Conservation (phyloP, 2,888 invertebrate species). For the Drosophila meridionalis region DNA sequence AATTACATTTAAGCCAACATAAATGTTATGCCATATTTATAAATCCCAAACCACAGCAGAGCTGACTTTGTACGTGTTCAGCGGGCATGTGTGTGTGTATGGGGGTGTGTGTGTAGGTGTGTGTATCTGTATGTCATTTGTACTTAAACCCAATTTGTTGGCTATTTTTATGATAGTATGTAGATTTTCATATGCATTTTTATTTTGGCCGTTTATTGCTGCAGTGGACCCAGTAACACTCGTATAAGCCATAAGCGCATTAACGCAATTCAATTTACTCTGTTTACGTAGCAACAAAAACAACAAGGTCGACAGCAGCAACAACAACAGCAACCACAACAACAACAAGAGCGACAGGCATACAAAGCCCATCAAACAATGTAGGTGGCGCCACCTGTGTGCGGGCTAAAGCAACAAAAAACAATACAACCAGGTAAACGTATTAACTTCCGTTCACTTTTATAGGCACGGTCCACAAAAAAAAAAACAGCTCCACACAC, state of each 20-base stretch:
- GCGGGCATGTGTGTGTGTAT: not conserved
- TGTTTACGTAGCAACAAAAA: constrained; percentile 45
- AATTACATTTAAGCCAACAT: constrained; percentile 54
- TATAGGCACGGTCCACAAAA: constrained; percentile 51
- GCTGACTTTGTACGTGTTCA: not conserved
- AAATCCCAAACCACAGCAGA: constrained; percentile 44
- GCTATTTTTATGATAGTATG: constrained; percentile 60
- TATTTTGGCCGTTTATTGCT: constrained; percentile 68
- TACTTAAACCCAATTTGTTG: constrained; percentile 75
- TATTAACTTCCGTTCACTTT: constrained; percentile 80
- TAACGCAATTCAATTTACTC: constrained; percentile 77
- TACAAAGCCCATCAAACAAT: constrained; percentile 51
- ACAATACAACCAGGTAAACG: constrained; percentile 63
- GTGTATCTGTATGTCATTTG: constrained; percentile 41
- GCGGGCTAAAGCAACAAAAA: constrained; percentile 43
- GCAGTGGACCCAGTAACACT: constrained; percentile 38
- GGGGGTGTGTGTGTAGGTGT: constrained; percentile 13
- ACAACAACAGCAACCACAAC: constrained; percentile 8
- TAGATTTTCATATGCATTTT: constrained; percentile 73
- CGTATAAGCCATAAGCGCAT: constrained; percentile 74
- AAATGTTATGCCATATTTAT: constrained; percentile 49
- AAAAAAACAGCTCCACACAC: constrained; percentile 30
- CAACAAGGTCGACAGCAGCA: constrained; percentile 32
- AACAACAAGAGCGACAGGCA: not conserved
- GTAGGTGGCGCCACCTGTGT: constrained; percentile 65